Conservation (phyloP, 2,113 vertebrate genomes). For the zebrafish (Danio rerio) region DNA sequence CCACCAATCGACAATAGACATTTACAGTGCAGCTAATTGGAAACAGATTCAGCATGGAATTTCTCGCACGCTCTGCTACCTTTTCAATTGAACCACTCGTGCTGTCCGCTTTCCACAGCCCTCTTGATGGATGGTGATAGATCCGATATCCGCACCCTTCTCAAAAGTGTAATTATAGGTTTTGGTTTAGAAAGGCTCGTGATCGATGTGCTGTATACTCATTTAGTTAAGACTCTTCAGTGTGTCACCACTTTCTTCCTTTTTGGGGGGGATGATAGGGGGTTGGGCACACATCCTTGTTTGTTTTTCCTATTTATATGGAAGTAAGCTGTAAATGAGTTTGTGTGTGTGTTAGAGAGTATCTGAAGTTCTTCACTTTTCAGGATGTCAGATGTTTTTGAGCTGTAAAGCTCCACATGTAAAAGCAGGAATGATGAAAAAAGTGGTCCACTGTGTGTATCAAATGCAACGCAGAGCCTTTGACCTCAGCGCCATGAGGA, state of each 20-base stretch:
- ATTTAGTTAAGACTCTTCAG: slow-evolving; percentile 6
- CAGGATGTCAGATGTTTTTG: slow-evolving; percentile 26
- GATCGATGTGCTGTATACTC: slow-evolving; percentile 23
- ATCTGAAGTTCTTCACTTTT: slow-evolving; percentile 22
- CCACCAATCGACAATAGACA: slow-evolving; percentile 79
- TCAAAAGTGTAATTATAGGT: slow-evolving; percentile 34
- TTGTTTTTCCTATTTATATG: not conserved
- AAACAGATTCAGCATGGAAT: slow-evolving; percentile 84
- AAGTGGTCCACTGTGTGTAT: slow-evolving; percentile 26
- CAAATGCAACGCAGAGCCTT: slow-evolving; percentile 14
- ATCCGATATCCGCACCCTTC: slow-evolving; percentile 1
- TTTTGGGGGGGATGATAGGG: no score
- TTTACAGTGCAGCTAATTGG: slow-evolving; percentile 82
- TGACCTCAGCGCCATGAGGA: slow-evolving; percentile 34
- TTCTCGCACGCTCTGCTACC: slow-evolving; percentile 79
- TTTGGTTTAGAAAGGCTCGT: slow-evolving; percentile 7
- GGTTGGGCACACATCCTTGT: not conserved
- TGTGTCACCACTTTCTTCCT: not conserved
- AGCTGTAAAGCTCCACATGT: not conserved
- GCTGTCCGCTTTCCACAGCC: slow-evolving; percentile 11
- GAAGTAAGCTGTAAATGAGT: not conserved
- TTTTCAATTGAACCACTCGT: slow-evolving; percentile 85
- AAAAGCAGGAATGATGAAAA: slow-evolving; percentile 17
- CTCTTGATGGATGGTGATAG: slow-evolving; percentile 31
- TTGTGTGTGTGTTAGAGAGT: slow-evolving; percentile 8